Evolutionary conservation across 2,113 vertebrate species (phyloP).

Genomic region (Murina feae): DNA sequence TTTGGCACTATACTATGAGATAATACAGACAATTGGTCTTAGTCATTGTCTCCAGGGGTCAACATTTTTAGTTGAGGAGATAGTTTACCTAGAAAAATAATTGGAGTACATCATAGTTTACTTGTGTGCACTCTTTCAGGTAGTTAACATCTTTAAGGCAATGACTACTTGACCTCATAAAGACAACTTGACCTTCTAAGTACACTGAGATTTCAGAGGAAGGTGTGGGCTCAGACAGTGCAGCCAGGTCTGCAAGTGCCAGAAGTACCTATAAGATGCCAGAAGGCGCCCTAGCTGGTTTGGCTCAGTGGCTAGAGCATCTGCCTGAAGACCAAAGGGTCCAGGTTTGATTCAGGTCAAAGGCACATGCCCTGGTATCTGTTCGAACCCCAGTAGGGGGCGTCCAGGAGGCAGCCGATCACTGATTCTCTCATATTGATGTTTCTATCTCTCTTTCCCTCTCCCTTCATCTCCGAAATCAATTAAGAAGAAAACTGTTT

Average conservation of each 20-base stretch:
- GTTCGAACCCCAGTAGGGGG: no score
- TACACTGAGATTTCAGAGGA: background rate
- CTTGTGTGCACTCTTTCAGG: background rate
- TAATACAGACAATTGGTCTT: background rate
- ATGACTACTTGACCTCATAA: background rate
- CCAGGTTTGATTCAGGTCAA: no score
- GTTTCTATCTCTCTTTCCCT: no score
- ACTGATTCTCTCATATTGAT: no score
- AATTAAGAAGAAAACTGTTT: no score
- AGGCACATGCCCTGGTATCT: no score
- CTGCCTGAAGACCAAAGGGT: no score
- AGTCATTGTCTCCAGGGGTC: background rate
- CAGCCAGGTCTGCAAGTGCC: background rate
- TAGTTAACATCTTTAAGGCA: background rate
- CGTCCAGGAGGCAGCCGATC: no score
- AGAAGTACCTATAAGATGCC: background rate
- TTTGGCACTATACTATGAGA: background rate
- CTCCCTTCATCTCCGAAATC: no score
- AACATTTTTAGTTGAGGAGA: slow-evolving; percentile 5
- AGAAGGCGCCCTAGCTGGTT: background rate
- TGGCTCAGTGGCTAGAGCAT: no score
- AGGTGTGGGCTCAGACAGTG: background rate
- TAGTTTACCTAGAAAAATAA: background rate
- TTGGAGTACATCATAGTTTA: background rate
- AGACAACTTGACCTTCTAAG: background rate